Percentiles rank a stretch among this genome's conserved stretches.
phyloP scores from a whole-genome alignment of 2,888 invertebrate genomes.

The Andrena haemorrhoa region DNA sequence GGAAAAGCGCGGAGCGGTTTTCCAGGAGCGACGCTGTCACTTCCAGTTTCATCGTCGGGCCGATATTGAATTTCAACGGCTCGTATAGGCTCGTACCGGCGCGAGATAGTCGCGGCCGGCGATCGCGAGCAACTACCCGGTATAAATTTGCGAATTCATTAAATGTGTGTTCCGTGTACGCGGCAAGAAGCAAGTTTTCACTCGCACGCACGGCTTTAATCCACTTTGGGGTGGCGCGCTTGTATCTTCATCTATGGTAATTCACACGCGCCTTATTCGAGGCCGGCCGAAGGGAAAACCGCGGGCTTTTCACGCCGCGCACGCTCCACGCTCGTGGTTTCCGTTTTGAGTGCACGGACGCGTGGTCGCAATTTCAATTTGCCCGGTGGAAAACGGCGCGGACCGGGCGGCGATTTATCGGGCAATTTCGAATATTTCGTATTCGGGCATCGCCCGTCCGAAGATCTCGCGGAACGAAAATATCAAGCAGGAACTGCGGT shows the following conservation, averaged over 20 bases:
- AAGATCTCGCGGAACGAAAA: background rate
- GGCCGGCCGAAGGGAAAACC: conserved; percentile 7
- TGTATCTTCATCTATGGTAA: conserved; percentile 20
- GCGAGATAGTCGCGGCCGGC: background rate
- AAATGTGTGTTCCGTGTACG: background rate
- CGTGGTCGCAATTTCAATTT: conserved; percentile 3
- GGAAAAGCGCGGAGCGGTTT: conserved; percentile 1
- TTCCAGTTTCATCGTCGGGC: conserved; percentile 7
- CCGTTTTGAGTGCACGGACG: conserved; percentile 3
- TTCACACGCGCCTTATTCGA: conserved; percentile 7
- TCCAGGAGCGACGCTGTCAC: conserved; percentile 9
- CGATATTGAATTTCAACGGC: conserved; percentile 22
- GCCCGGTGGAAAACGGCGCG: background rate
- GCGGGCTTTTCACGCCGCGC: conserved; percentile 15
- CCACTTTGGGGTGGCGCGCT: conserved; percentile 1
- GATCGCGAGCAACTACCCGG: background rate
- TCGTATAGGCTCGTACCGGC: background rate
- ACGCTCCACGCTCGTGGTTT: background rate
- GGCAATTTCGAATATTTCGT: background rate
- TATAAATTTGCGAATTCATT: conserved; percentile 16
- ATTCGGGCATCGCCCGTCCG: background rate
- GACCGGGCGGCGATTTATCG: background rate
- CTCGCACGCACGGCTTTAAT: conserved; percentile 4
- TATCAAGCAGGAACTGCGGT: background rate
- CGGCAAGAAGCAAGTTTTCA: conserved; percentile 31